Evolutionary conservation across 2,888 invertebrate genomes (phyloP).

Genomic region (Trichogramma evanescens): DNA sequence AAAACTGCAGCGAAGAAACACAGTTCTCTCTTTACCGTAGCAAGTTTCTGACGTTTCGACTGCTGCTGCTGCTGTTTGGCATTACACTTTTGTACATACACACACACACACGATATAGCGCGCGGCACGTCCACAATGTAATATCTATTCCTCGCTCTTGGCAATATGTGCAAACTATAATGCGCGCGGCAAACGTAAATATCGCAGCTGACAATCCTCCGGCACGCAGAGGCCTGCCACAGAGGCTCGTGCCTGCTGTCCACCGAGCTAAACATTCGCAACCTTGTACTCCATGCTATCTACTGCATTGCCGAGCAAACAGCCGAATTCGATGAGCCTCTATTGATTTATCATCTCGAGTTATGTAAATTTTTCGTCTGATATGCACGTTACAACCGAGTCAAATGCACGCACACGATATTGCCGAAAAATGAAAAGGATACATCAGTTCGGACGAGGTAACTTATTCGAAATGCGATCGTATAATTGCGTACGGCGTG

Average conservation of each 20-base stretch:
- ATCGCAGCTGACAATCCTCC: background rate
- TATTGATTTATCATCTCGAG: no score
- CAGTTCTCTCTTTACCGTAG: conserved; percentile 24
- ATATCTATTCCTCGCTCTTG: background rate
- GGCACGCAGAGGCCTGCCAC: background rate
- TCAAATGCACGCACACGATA: no score
- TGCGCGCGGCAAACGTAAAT: background rate
- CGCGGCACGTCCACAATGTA: background rate
- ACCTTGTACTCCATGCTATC: no score
- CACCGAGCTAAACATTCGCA: no score
- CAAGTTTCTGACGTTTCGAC: conserved; percentile 10
- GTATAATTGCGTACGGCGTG: no score
- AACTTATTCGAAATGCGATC: no score
- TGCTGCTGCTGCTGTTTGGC: background rate
- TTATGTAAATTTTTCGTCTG: no score
- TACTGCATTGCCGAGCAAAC: no score
- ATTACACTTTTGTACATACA: background rate
- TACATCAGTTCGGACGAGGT: no score
- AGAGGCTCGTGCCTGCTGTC: background rate
- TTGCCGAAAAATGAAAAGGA: no score
- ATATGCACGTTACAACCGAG: no score
- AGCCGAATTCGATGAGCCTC: no score
- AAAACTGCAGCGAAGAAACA: conserved; percentile 24
- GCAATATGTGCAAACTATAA: background rate
- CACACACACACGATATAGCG: background rate